Evolutionary conservation across 2,113 vertebrate species (phyloP), one percentile per base, ranked within the genome.

Genomic region (Salvelinus fontinalis): DNA sequence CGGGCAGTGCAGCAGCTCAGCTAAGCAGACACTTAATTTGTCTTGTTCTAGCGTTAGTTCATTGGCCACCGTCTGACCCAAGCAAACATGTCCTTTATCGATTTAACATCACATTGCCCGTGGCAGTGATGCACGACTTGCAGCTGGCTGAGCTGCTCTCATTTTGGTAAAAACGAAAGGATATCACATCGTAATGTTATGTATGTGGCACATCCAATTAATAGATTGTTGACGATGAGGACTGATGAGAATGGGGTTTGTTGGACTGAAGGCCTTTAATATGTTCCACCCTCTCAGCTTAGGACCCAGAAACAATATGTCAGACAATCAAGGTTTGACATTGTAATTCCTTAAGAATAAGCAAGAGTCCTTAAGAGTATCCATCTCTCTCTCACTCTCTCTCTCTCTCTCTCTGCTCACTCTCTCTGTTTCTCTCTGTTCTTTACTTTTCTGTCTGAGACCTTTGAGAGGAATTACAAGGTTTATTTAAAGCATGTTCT

Each of bases 31-130:
- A 85, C 87, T 92, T 92, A 79, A 92, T 94, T 92, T 89, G 84
- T 93, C 91, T 92, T 87, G 82, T 85, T 85, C 87, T 84, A 83
- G 91, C 89, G 88, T 93, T 93, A 90, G 88, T 75, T 51, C 84
- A 59, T 70, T 62, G 78, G 84, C 82, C 80, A 78, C 27, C 18
- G 80, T 76, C 74, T 83, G 75, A 85, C 87, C 81, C 78, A 39
- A 77, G 77, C 71, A 81, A 77, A 85, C 87, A 79, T 70, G 87
- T 51, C 75, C 67, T 22, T 27, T 82, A 93, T 94, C 27, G 89
- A 92, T 92, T 89, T 83, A 49, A 67, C 71, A 85, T 89, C 85
- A 75, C 73, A 54, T 16, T 5, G 1, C 71, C 54, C 31, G 16
- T 75, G 82, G 79, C 82, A 70, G 75, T 88, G 89, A 91, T 86